Evolutionary conservation across 2,113 vertebrate genomes (phyloP).

Genomic region (Zingel zingel): DNA sequence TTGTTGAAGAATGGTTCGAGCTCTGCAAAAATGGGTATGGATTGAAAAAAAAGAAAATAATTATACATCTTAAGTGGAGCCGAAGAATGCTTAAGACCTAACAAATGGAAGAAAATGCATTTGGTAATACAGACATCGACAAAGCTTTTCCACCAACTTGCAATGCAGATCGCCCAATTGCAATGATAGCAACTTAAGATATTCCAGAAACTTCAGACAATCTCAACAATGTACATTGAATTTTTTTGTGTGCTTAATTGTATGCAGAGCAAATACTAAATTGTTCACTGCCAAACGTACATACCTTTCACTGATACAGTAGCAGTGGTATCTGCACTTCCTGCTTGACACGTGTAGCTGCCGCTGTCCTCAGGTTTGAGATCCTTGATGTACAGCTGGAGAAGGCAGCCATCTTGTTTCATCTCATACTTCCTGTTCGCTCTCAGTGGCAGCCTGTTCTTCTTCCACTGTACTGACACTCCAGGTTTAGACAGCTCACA

Average conservation of each 20-base stretch:
- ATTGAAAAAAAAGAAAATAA: not conserved
- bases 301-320: slow-evolving; percentile 53
- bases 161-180: not conserved
- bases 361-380: too few species aligned
- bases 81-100: not conserved
- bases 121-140: not conserved
- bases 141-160: not conserved
- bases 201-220: not conserved
- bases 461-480: too few species aligned
- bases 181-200: not conserved
- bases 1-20: slow-evolving; percentile 77
- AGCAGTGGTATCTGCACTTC: slow-evolving; percentile 73
- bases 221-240: not conserved
- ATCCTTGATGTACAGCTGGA: too few species aligned
- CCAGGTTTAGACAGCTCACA: too few species aligned
- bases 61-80: not conserved
- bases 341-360: too few species aligned
- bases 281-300: not conserved
- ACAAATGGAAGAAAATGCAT: not conserved
- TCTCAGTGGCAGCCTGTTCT: too few species aligned
- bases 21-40: not conserved
- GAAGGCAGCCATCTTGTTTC: too few species aligned
- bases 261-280: not conserved
- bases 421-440: too few species aligned
- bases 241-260: not conserved